Percentiles rank a stretch among this genome's conserved stretches.
Conservation (phyloP, 2,797 vertebrate species). For the Erithacus rubecula region DNA sequence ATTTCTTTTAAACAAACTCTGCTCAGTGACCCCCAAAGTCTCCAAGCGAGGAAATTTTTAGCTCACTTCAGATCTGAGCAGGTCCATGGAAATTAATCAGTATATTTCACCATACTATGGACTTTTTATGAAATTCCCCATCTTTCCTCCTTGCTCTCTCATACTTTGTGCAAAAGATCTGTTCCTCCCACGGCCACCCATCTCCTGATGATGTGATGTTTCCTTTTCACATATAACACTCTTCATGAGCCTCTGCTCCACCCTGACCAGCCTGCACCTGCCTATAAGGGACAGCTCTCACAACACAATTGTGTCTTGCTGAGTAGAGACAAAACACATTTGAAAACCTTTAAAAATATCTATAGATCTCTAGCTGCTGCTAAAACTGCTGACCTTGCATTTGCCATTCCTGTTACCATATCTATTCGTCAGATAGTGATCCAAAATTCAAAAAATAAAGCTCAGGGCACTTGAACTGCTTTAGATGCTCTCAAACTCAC, state of each 20-base stretch:
- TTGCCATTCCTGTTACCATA: neutral
- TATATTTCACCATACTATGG: neutral
- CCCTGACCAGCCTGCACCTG: neutral
- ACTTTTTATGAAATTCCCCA: neutral
- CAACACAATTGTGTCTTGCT: neutral
- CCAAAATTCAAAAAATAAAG: neutral
- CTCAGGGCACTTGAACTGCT: neutral
- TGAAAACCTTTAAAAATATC: neutral
- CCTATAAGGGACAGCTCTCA: neutral
- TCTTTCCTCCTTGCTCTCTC: neutral
- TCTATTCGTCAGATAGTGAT: neutral
- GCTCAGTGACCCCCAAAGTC: conserved; percentile 65
- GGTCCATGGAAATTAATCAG: conserved; percentile 40
- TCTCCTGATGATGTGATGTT: neutral
- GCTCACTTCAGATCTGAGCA: conserved; percentile 9
- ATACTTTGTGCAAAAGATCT: neutral
- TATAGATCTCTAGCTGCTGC: neutral
- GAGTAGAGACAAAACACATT: neutral
- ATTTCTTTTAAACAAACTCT: conserved; percentile 77
- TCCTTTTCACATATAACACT: neutral
- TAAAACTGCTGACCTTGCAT: neutral
- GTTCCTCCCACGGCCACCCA: neutral
- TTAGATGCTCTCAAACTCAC: neutral
- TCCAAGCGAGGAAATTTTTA: conserved; percentile 48
- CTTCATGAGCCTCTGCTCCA: neutral